These are phyloP conservation scores for Phoenicopterus ruber DNA, from an alignment of 2,113 vertebrate genomes.

Conservation along the genomic window DNA sequence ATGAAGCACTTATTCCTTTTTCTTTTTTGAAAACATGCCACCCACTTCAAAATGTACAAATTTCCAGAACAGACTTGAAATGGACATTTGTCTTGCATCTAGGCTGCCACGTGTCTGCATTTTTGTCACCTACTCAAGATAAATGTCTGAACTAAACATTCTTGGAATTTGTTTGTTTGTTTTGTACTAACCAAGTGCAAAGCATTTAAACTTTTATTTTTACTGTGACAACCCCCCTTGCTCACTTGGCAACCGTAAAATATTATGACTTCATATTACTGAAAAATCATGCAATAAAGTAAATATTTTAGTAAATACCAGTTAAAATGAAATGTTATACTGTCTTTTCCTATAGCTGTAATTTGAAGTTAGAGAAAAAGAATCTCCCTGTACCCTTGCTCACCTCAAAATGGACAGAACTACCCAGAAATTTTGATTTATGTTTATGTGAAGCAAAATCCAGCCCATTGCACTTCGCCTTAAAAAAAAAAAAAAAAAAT, in stretches of 20 bases:
- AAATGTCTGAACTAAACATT: conserved; percentile 59
- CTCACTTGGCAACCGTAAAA: background rate
- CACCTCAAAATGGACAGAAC: background rate
- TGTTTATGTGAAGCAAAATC: background rate
- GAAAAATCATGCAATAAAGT: background rate
- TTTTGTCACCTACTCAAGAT: conserved; percentile 71
- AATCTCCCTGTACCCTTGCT: background rate
- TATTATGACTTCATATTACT: background rate
- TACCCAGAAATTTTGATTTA: background rate
- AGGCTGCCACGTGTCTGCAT: conserved; percentile 65
- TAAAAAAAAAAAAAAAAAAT: background rate
- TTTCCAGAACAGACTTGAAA: conserved; percentile 56
- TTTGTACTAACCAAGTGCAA: background rate
- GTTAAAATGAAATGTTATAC: background rate
- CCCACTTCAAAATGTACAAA: conserved; percentile 63
- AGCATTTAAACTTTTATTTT: background rate
- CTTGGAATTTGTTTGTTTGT: conserved; percentile 39
- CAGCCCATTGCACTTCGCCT: background rate
- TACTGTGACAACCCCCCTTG: background rate
- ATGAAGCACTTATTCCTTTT: conserved; percentile 27
- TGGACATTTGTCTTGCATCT: conserved; percentile 38
- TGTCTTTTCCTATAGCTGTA: background rate
- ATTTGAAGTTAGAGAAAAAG: background rate
- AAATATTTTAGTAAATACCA: background rate
- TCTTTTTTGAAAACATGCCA: conserved; percentile 45